These are phyloP conservation scores for Rynchops niger DNA, from an alignment of 2,113 vertebrate genomes.

Conservation along the genomic window DNA sequence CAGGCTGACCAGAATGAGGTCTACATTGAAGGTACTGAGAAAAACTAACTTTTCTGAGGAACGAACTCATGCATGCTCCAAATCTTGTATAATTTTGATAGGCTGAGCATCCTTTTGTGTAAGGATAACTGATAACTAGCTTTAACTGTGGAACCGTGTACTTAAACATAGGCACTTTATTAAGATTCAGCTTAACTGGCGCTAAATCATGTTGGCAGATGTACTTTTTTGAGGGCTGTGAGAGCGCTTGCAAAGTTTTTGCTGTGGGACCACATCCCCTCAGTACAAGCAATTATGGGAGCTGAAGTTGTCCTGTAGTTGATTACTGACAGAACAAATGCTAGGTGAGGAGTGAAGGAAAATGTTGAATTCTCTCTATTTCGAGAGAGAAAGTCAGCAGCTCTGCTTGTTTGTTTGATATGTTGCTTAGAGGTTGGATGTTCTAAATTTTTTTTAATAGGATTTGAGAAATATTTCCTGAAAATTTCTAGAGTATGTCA, in stretches of 20 bases:
- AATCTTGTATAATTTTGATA: background rate
- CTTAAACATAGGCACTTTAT: background rate
- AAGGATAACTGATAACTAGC: background rate
- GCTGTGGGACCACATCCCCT: background rate
- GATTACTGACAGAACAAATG: background rate
- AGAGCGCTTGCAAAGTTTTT: background rate
- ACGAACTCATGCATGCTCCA: background rate
- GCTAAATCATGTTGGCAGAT: background rate
- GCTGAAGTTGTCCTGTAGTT: background rate
- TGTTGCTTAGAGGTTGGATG: background rate
- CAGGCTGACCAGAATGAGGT: too few species aligned
- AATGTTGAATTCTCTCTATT: background rate
- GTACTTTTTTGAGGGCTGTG: background rate
- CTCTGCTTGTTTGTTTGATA: background rate
- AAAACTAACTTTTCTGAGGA: background rate
- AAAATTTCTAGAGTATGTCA: background rate
- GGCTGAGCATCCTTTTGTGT: background rate
- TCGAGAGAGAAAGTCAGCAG: background rate
- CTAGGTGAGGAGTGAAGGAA: background rate
- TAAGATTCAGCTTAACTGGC: background rate
- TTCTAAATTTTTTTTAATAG: background rate
- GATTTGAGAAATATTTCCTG: background rate
- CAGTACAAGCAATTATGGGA: background rate
- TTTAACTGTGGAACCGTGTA: background rate
- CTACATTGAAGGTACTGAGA: background rate